phyloP scores from a whole-genome alignment of 2,888 invertebrate species.

The Platycheirus albimanus region DNA sequence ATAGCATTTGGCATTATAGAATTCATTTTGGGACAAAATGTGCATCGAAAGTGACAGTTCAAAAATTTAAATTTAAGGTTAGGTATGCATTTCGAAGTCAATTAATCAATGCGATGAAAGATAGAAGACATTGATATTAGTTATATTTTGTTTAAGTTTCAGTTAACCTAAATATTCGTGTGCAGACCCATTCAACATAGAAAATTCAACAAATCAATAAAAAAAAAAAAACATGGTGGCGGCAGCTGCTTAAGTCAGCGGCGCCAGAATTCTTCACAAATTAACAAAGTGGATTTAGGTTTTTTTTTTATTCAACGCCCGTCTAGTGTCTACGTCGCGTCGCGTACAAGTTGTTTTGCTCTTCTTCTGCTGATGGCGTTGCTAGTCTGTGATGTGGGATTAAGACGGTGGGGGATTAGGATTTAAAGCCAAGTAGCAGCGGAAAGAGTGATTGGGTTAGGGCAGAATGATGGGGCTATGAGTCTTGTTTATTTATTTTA shows the following conservation, averaged over 20 bases:
- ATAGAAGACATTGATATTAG: not conserved
- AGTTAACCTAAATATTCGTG: conserved; percentile 25
- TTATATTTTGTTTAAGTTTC: not conserved
- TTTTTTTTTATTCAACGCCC: conserved; percentile 57
- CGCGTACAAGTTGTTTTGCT: conserved; percentile 65
- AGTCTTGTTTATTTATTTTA: conserved; percentile 68
- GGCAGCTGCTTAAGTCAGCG: conserved; percentile 84
- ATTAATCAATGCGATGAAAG: conserved; percentile 4
- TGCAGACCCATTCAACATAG: conserved; percentile 57
- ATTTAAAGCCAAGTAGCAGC: conserved; percentile 49
- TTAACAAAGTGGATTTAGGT: conserved; percentile 79
- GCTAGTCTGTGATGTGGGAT: conserved; percentile 42
- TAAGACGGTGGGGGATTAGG: conserved; percentile 62
- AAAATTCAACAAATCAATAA: conserved; percentile 83
- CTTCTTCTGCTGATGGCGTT: conserved; percentile 45
- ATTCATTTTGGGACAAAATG: too few species aligned
- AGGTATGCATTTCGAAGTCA: conserved; percentile 11
- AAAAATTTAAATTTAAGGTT: not conserved
- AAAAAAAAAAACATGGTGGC: conserved; percentile 81
- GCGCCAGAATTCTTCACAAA: conserved; percentile 84
- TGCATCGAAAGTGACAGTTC: not conserved
- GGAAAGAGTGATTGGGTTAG: not conserved
- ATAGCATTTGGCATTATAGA: too few species aligned
- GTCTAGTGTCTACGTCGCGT: too few species aligned
- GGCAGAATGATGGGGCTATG: conserved; percentile 29